Evolutionary conservation across 1,140 invertebrate species (phyloP).

Genomic region (Scaptomyza hsui): DNA sequence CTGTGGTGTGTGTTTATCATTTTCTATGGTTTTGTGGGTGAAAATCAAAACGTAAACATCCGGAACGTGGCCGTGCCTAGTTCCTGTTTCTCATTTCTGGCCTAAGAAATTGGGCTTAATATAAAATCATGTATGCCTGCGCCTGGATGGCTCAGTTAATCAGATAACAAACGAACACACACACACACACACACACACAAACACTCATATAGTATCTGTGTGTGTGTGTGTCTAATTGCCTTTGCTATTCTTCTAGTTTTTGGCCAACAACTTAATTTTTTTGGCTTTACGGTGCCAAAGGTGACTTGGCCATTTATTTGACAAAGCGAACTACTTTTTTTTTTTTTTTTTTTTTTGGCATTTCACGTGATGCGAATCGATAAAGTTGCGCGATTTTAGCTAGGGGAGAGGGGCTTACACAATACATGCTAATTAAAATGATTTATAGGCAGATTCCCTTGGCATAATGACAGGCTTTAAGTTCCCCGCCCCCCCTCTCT

Average conservation of each 20-base stretch:
- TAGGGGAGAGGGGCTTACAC: constrained; percentile 16
- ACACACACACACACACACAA: constrained; percentile 7
- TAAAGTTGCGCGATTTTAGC: constrained; percentile 37
- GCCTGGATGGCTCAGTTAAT: constrained; percentile 66
- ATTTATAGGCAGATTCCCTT: constrained; percentile 53
- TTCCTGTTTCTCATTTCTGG: constrained; percentile 52
- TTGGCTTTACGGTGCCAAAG: constrained; percentile 39
- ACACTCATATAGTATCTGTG: neutral
- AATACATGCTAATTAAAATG: constrained; percentile 74
- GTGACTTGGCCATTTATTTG: constrained; percentile 40
- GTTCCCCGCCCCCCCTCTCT: neutral
- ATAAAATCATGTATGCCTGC: constrained; percentile 72
- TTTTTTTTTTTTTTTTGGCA: neutral
- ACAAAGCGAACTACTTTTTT: constrained; percentile 41
- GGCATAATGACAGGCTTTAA: constrained; percentile 15
- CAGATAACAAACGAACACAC: constrained; percentile 57
- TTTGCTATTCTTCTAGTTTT: constrained; percentile 29
- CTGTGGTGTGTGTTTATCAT: constrained; percentile 20
- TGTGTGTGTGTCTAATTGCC: constrained; percentile 55
- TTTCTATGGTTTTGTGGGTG: constrained; percentile 33
- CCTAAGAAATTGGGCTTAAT: constrained; percentile 60
- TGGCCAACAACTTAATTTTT: constrained; percentile 70
- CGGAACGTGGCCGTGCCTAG: constrained; percentile 61
- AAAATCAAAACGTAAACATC: constrained; percentile 73
- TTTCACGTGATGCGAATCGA: constrained; percentile 52